A percentile compares a stretch with the other conserved stretches of the same genome.
Conservation (phyloP, 2,888 invertebrate species). For the Zygothrica quintamaculata region DNA sequence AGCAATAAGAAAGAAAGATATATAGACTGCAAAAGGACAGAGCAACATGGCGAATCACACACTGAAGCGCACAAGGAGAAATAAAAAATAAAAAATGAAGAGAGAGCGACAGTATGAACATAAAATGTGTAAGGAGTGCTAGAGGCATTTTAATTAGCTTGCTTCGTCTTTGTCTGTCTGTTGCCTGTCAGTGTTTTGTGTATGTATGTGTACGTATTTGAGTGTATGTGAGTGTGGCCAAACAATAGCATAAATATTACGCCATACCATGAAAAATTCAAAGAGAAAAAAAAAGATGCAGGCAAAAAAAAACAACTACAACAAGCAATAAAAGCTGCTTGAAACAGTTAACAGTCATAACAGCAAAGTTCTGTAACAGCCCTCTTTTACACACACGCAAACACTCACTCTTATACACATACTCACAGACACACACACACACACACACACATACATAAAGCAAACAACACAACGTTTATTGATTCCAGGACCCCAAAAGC, state of each 20-base stretch:
- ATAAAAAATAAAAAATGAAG: not conserved
- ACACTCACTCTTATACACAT: slow-evolving; percentile 8
- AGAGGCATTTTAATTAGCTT: slow-evolving; percentile 65
- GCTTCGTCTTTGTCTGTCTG: slow-evolving; percentile 15
- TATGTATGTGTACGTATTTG: slow-evolving; percentile 3
- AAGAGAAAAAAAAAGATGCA: slow-evolving; percentile 4
- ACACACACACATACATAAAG: slow-evolving; percentile 8
- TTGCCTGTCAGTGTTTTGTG: no score
- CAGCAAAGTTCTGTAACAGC: slow-evolving; percentile 45
- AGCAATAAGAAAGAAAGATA: no score
- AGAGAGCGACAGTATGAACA: slow-evolving; percentile 19
- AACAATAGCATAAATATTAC: slow-evolving; percentile 59
- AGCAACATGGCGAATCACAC: not conserved
- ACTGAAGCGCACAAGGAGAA: slow-evolving; percentile 2
- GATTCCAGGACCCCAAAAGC: slow-evolving; percentile 50
- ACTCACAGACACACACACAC: slow-evolving; percentile 6
- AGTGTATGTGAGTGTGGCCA: slow-evolving; percentile 33
- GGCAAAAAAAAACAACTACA: slow-evolving; percentile 6
- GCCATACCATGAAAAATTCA: slow-evolving; percentile 32
- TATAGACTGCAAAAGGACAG: slow-evolving; percentile 5
- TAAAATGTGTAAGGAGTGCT: slow-evolving; percentile 14
- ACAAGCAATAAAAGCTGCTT: slow-evolving; percentile 19
- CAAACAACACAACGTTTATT: slow-evolving; percentile 42
- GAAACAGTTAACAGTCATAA: slow-evolving; percentile 34
- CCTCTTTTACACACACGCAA: slow-evolving; percentile 33